A percentile compares a stretch with the other conserved stretches of the same genome.
These are phyloP conservation scores for Acrossocheilus wenchowensis DNA, from an alignment of 2,797 vertebrate genomes.

Conservation along the genomic window DNA sequence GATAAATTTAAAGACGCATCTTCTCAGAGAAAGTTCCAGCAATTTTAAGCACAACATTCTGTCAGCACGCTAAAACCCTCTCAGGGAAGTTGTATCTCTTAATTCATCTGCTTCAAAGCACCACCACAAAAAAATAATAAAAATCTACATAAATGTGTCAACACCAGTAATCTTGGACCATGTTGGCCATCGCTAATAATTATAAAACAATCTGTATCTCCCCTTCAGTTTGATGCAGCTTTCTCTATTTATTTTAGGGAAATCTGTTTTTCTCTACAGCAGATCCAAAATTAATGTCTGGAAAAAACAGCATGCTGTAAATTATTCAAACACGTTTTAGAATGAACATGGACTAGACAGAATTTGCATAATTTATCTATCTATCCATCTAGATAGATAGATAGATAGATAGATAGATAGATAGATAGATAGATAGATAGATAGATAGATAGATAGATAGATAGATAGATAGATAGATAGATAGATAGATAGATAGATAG, in stretches of 20 bases:
- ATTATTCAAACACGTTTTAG: constrained; percentile 59
- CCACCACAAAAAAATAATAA: background rate
- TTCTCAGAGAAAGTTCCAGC: constrained; percentile 10
- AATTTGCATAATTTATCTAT: constrained; percentile 65
- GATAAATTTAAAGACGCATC: background rate
- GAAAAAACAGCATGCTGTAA: constrained; percentile 51
- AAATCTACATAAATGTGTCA: constrained; percentile 17
- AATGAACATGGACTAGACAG: constrained; percentile 59
- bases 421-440: constrained; percentile 25
- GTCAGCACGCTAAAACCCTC: constrained; percentile 17
- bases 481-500: constrained; percentile 14
- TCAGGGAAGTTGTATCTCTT: constrained; percentile 18
- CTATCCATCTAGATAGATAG: background rate
- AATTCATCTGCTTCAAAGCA: constrained; percentile 19
- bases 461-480: background rate
- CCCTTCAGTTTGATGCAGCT: background rate
- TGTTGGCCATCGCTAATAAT: background rate
- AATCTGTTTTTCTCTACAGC: background rate
- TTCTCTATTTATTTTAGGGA: background rate
- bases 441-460: constrained; percentile 21
- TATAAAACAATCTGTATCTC: background rate
- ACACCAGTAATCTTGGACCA: background rate
- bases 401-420: background rate
- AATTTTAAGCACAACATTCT: constrained; percentile 14
- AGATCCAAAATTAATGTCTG: background rate